Conservation (phyloP, 2,888 invertebrate species). For the Lordiphosa fenestrarum region DNA sequence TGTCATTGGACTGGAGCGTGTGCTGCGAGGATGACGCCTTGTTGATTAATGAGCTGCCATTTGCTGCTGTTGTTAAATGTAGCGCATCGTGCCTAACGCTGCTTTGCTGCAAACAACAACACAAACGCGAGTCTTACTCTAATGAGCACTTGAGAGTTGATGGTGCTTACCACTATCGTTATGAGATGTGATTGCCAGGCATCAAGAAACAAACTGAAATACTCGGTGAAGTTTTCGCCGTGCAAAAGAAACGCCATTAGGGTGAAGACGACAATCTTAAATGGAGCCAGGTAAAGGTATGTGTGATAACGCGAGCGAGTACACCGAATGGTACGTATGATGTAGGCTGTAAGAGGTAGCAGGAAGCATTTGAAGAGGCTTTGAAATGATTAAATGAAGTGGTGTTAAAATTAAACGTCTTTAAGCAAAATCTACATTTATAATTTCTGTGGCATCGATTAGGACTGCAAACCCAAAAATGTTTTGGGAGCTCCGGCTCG, state of each 20-base stretch:
- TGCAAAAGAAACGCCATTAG: slow-evolving; percentile 83
- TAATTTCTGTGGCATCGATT: too few species aligned
- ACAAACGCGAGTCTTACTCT: background rate
- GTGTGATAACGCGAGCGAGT: slow-evolving; percentile 86
- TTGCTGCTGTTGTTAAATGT: slow-evolving; percentile 23
- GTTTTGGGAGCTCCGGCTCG: too few species aligned
- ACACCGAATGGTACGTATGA: slow-evolving; percentile 80
- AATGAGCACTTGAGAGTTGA: background rate
- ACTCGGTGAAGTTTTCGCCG: slow-evolving; percentile 63
- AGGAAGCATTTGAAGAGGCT: too few species aligned
- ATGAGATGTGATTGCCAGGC: slow-evolving; percentile 83
- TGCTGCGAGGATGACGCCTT: slow-evolving; percentile 30
- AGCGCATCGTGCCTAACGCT: slow-evolving; percentile 24
- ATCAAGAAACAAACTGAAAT: slow-evolving; percentile 81
- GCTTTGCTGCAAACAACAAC: slow-evolving; percentile 29
- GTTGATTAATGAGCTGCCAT: slow-evolving; percentile 18
- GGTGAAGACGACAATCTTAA: slow-evolving; percentile 89
- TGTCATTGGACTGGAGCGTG: slow-evolving; percentile 60
- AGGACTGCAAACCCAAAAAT: too few species aligned
- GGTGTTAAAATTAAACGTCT: too few species aligned
- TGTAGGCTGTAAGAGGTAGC: slow-evolving; percentile 57
- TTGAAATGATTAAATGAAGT: too few species aligned
- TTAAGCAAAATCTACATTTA: too few species aligned
- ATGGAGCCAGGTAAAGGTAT: slow-evolving; percentile 86
- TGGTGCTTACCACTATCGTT: slow-evolving; percentile 81